phyloP scores from a whole-genome alignment of 2,113 vertebrate species.

The Carassius gibelio region DNA sequence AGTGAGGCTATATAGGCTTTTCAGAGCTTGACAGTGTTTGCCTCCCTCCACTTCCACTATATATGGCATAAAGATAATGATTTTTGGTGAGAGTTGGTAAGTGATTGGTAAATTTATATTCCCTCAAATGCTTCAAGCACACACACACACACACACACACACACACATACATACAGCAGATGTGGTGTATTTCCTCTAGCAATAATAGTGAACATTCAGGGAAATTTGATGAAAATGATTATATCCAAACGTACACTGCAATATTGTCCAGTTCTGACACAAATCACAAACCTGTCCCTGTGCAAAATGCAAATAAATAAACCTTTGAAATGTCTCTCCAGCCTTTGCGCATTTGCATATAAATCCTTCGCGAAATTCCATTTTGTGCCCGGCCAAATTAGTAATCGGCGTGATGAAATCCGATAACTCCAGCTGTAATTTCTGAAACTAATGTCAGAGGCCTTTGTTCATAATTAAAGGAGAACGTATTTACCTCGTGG shows the following conservation, averaged over 20 bases:
- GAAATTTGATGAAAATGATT: neutral
- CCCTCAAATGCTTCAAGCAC: neutral
- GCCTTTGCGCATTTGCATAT: conserved; percentile 71
- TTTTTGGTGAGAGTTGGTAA: neutral
- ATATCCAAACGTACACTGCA: neutral
- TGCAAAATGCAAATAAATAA: conserved; percentile 40
- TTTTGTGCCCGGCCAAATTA: conserved; percentile 75
- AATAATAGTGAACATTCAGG: neutral
- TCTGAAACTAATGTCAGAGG: conserved; percentile 75
- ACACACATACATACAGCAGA: neutral
- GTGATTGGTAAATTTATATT: neutral
- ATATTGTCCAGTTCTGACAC: conserved; percentile 21
- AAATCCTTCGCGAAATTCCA: conserved; percentile 74
- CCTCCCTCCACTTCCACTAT: neutral
- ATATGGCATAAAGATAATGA: neutral
- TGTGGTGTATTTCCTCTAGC: neutral
- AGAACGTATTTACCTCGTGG: conserved; percentile 73
- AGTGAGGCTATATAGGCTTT: too few species aligned
- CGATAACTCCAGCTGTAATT: conserved; percentile 74
- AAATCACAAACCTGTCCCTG: conserved; percentile 22
- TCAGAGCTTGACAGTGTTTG: neutral
- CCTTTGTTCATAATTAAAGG: conserved; percentile 78
- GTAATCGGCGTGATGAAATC: conserved; percentile 72
- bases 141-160: neutral
- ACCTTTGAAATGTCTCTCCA: conserved; percentile 54